Percentiles rank a stretch among this genome's conserved stretches.
Evolutionary conservation across 2,113 vertebrate genomes (phyloP).

Genomic region (Eudyptes chrysolophus): DNA sequence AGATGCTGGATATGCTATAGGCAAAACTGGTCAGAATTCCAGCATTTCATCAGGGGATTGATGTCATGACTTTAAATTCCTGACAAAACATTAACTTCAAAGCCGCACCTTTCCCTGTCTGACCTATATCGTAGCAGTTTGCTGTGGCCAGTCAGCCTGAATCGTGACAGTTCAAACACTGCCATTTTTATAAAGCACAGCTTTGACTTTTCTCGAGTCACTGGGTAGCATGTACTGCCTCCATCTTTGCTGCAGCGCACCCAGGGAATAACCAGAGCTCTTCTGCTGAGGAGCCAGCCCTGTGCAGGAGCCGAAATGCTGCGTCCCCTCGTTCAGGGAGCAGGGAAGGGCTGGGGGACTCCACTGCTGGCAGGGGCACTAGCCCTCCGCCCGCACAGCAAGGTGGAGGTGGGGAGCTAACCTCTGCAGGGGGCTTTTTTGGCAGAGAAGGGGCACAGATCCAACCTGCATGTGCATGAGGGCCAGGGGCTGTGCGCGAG

Average conservation of each 20-base stretch:
- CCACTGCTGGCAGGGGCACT: rapidly evolving
- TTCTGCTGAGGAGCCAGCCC: not conserved
- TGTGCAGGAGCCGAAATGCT: not conserved
- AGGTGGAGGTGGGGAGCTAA: not conserved
- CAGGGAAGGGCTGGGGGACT: not conserved
- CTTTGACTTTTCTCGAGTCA: not conserved
- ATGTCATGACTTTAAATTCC: not conserved
- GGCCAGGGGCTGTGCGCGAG: rapidly evolving
- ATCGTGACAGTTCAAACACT: rapidly evolving
- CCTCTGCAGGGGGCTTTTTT: rapidly evolving
- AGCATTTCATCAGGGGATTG: not conserved
- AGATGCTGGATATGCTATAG: not conserved
- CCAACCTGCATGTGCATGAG: rapidly evolving
- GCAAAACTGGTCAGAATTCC: not conserved
- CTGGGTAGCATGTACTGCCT: not conserved
- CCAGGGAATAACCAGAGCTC: not conserved
- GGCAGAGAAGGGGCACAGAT: not conserved
- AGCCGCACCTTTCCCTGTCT: not conserved
- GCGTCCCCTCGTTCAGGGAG: rapidly evolving
- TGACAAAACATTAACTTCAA: not conserved
- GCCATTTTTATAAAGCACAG: not conserved
- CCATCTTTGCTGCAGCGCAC: not conserved
- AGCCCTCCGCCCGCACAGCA: not conserved
- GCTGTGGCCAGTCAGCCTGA: not conserved
- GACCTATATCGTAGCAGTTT: not conserved